These are phyloP conservation scores for Argyresthia goedartella DNA, from an alignment of 2,888 invertebrate species.

Conservation along the genomic window DNA sequence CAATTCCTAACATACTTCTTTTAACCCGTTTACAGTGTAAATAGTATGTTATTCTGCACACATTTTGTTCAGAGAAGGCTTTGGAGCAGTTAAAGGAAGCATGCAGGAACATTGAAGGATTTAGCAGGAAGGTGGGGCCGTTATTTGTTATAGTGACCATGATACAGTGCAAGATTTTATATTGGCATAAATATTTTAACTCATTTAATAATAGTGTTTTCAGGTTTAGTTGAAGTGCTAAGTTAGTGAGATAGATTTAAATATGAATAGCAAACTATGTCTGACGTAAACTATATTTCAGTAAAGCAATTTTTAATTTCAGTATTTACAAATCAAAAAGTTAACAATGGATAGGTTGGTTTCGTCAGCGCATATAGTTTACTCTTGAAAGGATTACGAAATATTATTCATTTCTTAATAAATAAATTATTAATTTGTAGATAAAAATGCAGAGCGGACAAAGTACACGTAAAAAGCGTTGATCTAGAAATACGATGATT, in stretches of 20 bases:
- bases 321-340: no score
- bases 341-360: no score
- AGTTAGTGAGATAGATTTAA: no score
- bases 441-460: constrained; percentile 64
- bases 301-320: no score
- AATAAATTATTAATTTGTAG: background rate
- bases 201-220: no score
- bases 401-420: no score
- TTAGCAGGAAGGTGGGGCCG: constrained; percentile 7
- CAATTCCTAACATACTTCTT: constrained; percentile 61
- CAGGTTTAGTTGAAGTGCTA: no score
- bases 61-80: constrained; percentile 44
- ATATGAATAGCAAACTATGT: no score
- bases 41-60: constrained; percentile 62
- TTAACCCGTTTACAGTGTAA: constrained; percentile 53
- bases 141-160: constrained; percentile 6
- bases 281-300: no score
- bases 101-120: constrained; percentile 49
- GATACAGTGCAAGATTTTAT: background rate
- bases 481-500: background rate
- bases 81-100: constrained; percentile 68
- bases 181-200: no score
- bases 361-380: no score
- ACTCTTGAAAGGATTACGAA: no score
- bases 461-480: constrained; percentile 36